Base-by-base conservation (phyloP, 1,140 invertebrate genomes). In the Paraescarpia echinospica region DNA sequence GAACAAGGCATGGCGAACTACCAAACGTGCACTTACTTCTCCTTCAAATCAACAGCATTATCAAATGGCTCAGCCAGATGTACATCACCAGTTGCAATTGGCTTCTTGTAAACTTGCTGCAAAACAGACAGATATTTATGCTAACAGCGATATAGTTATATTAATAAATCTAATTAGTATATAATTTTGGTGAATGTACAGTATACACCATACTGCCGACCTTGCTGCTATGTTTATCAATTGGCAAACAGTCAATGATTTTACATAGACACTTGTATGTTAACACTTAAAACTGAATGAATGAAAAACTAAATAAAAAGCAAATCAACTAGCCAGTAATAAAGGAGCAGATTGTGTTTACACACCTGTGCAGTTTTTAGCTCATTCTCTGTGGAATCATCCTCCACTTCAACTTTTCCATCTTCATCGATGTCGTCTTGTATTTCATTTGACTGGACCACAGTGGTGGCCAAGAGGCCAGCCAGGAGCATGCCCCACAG, bases 51-150 rank as follows among this genome's bases (percentile, higher is more conserved):
- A 31, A 97, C 97, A 51, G 96, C 95, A 96, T 98, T 97, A 96
- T 99, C 98, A 96, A 99, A 99, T 95, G 98, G 97, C 94, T 99
- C 98, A 31, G 97, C 97, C 92, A 99, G 97, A 95, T 98, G 97
- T n/a, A 97, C 97, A 94, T 97, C 97, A 41, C 96, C 97, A 90
- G 92, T 92, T 5, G 94, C 91, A 48, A 93, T 94, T 91, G 95
- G 95, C 92, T 93, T 94, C 48, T 93, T 93, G 93, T 95, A 95
- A 22, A 92, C 91, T 35, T 93, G 93, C 95, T 95, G 93, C 18
- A 94, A 94, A 93, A 35, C 51, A 35, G 33, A 90, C n/a, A 51
- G 59, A 34, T 34, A 91, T 4, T 4, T 41, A 27, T 77, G 0
- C 27, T 77, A 77, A 77, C 59, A 2, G 22, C 59, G 22, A 31